These are phyloP conservation scores for Heteronetta atricapilla DNA, from an alignment of 2,113 vertebrate genomes.

Conservation along the genomic window DNA sequence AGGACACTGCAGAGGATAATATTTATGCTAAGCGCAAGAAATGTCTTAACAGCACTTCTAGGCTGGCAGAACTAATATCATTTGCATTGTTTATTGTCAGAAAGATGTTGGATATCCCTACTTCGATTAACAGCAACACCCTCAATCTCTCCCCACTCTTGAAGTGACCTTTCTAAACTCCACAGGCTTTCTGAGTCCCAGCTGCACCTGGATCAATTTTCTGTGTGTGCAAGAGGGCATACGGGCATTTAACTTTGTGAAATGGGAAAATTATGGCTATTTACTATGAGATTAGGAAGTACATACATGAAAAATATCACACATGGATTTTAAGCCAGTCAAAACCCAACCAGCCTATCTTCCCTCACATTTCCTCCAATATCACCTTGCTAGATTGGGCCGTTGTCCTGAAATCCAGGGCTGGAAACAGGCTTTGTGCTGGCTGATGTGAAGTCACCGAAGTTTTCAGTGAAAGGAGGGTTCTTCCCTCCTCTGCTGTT, in stretches of 20 bases:
- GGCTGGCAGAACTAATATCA: not conserved
- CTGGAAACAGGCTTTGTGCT: not conserved
- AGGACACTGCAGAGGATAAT: not conserved
- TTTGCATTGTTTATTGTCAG: constrained; percentile 43
- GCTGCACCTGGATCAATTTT: constrained; percentile 20
- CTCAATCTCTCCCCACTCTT: not conserved
- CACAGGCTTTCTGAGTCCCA: not conserved
- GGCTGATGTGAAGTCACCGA: not conserved
- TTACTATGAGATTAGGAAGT: constrained; percentile 7
- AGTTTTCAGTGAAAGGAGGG: not conserved
- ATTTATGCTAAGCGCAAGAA: not conserved
- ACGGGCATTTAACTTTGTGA: constrained; percentile 16
- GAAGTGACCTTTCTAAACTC: constrained; percentile 46
- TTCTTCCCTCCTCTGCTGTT: not conserved
- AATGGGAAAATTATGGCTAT: constrained; percentile 19
- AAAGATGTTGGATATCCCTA: constrained; percentile 18
- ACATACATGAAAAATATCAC: not conserved
- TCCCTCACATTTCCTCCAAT: not conserved
- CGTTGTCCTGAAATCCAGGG: not conserved
- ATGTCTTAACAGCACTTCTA: not conserved
- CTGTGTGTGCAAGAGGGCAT: not conserved
- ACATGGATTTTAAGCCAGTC: not conserved
- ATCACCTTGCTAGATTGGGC: not conserved
- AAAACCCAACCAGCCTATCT: not conserved
- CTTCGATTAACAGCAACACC: constrained; percentile 15